These are phyloP conservation scores for Teleiodes luculella DNA, from an alignment of 2,888 invertebrate genomes.

Conservation along the genomic window DNA sequence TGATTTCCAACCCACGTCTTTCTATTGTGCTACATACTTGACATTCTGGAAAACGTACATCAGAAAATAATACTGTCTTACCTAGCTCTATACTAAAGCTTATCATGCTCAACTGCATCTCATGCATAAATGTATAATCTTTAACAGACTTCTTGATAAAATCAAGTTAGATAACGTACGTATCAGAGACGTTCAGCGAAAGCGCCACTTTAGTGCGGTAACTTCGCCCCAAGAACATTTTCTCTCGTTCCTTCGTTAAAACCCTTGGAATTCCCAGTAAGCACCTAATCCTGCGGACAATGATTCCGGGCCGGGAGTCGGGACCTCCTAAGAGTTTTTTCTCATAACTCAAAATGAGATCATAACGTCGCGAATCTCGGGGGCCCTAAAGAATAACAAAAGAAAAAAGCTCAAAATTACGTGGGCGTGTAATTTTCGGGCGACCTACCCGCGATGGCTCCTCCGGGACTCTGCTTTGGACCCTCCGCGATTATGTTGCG, in stretches of 20 bases:
- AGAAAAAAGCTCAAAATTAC: constrained; percentile 73
- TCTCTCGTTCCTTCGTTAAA: constrained; percentile 20
- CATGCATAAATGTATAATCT: no score
- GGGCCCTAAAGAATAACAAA: constrained; percentile 73
- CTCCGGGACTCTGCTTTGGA: constrained; percentile 59
- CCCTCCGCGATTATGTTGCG: constrained; percentile 69
- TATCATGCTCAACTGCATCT: no score
- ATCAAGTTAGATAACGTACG: no score
- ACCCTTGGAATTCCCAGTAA: constrained; percentile 39
- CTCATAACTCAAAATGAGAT: constrained; percentile 77
- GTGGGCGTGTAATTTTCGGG: constrained; percentile 73
- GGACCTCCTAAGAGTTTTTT: constrained; percentile 70
- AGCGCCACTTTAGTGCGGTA: not conserved
- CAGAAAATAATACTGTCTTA: no score
- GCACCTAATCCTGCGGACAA: constrained; percentile 68
- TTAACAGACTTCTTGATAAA: no score
- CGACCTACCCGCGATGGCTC: constrained; percentile 64
- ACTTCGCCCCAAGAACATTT: not conserved
- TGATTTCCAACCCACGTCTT: no score
- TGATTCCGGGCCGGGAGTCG: constrained; percentile 59
- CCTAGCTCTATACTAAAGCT: no score
- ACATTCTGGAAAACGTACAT: no score
- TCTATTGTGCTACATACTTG: no score
- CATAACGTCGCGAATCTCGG: constrained; percentile 73
- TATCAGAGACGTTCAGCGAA: no score